Conservation (phyloP, 1,140 invertebrate genomes). For the Macrobrachium nipponense region DNA sequence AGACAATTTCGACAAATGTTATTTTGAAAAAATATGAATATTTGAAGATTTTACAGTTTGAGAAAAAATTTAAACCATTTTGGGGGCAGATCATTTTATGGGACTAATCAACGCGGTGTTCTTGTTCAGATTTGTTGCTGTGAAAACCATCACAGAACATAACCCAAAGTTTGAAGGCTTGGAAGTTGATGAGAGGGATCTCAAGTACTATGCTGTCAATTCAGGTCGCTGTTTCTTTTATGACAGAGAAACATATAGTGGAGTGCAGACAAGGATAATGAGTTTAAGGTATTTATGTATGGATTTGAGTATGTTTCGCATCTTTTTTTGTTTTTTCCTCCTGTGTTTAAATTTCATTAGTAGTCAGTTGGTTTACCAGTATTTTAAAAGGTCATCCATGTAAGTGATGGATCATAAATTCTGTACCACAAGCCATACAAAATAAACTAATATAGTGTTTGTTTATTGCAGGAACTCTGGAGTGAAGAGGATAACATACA, state of each 20-base stretch:
- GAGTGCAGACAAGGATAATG: constrained; percentile 90
- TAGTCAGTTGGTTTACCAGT: too few relatives aligned
- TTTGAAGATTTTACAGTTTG: too few relatives aligned
- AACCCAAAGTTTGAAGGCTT: constrained; percentile 69
- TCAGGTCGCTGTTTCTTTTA: constrained; percentile 92
- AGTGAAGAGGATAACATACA: constrained; percentile 93
- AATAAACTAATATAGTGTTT: not conserved
- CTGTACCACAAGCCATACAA: too few relatives aligned
- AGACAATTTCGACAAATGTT: too few relatives aligned
- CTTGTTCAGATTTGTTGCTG: constrained; percentile 87
- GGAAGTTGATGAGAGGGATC: constrained; percentile 87
- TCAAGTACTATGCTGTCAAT: constrained; percentile 90
- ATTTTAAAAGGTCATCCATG: too few relatives aligned
- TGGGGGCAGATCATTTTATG: too few relatives aligned
- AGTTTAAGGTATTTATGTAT: constrained; percentile 79
- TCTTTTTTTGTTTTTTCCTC: too few relatives aligned
- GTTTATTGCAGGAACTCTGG: constrained; percentile 82
- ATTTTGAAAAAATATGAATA: too few relatives aligned
- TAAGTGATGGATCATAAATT: too few relatives aligned
- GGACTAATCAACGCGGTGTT: too few relatives aligned
- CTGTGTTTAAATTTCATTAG: not conserved
- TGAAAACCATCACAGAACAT: constrained; percentile 83
- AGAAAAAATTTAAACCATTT: too few relatives aligned
- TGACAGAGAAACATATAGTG: constrained; percentile 89
- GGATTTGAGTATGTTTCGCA: not conserved